A percentile compares a stretch with the other conserved stretches of the same genome.
Evolutionary conservation across 92 coral and sea anemone genomes (phyloP).

Genomic region (Palythoa heliodiscus): DNA sequence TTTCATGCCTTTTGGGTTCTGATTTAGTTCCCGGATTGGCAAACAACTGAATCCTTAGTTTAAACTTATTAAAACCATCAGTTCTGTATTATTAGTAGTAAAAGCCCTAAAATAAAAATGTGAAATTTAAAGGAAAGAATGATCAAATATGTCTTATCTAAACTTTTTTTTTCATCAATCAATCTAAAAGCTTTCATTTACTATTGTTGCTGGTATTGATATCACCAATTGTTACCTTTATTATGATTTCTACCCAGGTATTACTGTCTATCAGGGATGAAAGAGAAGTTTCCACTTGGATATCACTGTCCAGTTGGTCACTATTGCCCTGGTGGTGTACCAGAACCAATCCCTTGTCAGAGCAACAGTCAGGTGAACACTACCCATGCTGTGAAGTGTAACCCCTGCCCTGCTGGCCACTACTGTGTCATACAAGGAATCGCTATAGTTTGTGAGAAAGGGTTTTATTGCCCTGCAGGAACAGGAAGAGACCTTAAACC

Average conservation of each 20-base stretch:
- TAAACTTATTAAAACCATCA: background rate
- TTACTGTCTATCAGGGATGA: constrained; percentile 87
- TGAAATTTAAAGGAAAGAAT: too few species aligned
- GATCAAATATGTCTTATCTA: background rate
- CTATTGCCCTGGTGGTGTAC: constrained; percentile 92
- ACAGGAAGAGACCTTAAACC: constrained; percentile 91
- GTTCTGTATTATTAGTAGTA: too few species aligned
- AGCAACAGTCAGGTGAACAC: constrained; percentile 94
- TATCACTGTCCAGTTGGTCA: constrained; percentile 83
- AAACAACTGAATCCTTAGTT: too few species aligned
- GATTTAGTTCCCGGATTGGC: too few species aligned
- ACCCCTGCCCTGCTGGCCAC: constrained; percentile 95
- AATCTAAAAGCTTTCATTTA: background rate
- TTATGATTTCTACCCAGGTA: constrained; percentile 62
- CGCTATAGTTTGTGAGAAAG: constrained; percentile 76
- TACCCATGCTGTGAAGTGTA: constrained; percentile 91
- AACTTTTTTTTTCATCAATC: background rate
- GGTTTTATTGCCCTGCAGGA: constrained; percentile 95
- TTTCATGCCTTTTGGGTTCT: too few species aligned
- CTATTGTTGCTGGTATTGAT: background rate
- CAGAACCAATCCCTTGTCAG: constrained; percentile 98
- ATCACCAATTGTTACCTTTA: background rate
- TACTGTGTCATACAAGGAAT: constrained; percentile 91
- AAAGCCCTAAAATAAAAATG: background rate
- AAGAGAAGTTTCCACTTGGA: constrained; percentile 72